Conservation (phyloP, 2,888 invertebrate genomes). For the Diaprepes abbreviatus region DNA sequence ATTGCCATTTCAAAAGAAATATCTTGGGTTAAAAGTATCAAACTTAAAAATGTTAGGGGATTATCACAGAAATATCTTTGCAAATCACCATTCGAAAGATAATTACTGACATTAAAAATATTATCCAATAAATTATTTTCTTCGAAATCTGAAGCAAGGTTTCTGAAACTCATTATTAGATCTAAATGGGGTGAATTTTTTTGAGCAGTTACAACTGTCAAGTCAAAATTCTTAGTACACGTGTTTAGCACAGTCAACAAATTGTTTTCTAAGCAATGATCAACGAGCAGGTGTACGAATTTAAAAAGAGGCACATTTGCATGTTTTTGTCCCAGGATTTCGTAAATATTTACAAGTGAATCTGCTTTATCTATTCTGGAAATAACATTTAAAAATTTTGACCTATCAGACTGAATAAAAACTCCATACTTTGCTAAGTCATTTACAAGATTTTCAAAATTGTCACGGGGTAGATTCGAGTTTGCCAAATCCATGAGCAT, state of each 20-base stretch:
- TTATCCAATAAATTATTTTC: constrained; percentile 68
- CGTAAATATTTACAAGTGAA: constrained; percentile 70
- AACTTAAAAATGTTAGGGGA: constrained; percentile 72
- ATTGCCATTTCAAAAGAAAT: constrained; percentile 53
- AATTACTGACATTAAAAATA: constrained; percentile 72
- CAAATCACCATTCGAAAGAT: constrained; percentile 68
- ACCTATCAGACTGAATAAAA: constrained; percentile 74
- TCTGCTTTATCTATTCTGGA: constrained; percentile 73
- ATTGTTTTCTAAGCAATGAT: constrained; percentile 71
- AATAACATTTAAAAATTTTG: constrained; percentile 72
- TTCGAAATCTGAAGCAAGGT: constrained; percentile 66
- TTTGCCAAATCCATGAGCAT: constrained; percentile 72
- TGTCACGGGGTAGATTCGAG: constrained; percentile 71
- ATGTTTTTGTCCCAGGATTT: constrained; percentile 67
- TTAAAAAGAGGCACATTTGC: constrained; percentile 65
- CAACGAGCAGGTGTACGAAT: constrained; percentile 71
- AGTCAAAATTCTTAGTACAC: constrained; percentile 68
- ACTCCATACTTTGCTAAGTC: constrained; percentile 76
- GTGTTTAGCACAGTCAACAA: constrained; percentile 70
- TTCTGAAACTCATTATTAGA: constrained; percentile 71
- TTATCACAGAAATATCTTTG: constrained; percentile 72
- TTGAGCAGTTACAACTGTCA: constrained; percentile 31
- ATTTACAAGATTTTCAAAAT: constrained; percentile 73
- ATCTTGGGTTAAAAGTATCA: constrained; percentile 69
- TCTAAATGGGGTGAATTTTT: constrained; percentile 68